These are phyloP conservation scores for Drosophila siamana DNA, from an alignment of 2,888 invertebrate genomes.

Conservation along the genomic window DNA sequence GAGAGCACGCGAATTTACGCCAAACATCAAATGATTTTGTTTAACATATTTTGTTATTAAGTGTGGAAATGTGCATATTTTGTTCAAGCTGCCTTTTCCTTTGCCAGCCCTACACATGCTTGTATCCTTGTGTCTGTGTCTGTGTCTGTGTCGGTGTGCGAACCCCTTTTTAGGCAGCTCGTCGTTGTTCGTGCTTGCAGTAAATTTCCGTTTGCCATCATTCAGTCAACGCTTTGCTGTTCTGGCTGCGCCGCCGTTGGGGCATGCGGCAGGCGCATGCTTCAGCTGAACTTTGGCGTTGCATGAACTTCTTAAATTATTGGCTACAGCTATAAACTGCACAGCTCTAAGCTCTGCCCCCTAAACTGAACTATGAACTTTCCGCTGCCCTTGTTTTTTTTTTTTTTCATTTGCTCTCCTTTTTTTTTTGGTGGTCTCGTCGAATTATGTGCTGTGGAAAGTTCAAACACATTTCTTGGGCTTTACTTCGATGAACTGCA, in stretches of 20 bases:
- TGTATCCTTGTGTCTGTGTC: slow-evolving; percentile 1
- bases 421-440: slow-evolving; percentile 25
- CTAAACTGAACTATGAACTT: slow-evolving; percentile 21
- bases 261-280: slow-evolving; percentile 50
- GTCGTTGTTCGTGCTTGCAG: slow-evolving; percentile 73
- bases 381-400: slow-evolving; percentile 16
- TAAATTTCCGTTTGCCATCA: slow-evolving; percentile 80
- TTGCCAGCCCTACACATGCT: background rate
- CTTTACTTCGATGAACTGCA: slow-evolving; percentile 42
- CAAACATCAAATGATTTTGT: slow-evolving; percentile 80
- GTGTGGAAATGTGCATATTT: slow-evolving; percentile 80
- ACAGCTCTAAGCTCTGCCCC: slow-evolving; percentile 1
- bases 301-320: slow-evolving; percentile 81
- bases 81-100: slow-evolving; percentile 46
- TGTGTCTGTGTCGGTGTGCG: slow-evolving; percentile 10
- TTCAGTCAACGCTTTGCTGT: slow-evolving; percentile 46
- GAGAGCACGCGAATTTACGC: slow-evolving; percentile 53
- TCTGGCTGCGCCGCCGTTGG: background rate
- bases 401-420: too few relatives aligned
- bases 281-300: slow-evolving; percentile 75
- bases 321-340: slow-evolving; percentile 66
- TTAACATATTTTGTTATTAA: slow-evolving; percentile 81
- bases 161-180: slow-evolving; percentile 29
- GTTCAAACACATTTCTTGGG: slow-evolving; percentile 59
- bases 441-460: slow-evolving; percentile 69